These are phyloP conservation scores for Rambutsinella grinnellia DNA, from an alignment of 2,888 invertebrate species.

Conservation along the genomic window DNA sequence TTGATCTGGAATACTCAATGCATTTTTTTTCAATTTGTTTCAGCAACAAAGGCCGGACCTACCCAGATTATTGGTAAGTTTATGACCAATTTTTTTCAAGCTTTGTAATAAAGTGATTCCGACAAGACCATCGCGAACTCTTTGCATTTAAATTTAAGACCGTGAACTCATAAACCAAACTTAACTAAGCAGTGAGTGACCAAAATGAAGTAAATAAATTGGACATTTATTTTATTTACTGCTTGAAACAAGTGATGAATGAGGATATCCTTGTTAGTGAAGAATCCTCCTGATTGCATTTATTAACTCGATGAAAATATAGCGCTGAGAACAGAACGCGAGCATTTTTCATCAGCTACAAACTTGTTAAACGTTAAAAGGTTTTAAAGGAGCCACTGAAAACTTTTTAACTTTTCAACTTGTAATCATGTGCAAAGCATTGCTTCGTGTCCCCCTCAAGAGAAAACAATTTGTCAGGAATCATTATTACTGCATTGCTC, in stretches of 20 bases:
- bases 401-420: not conserved
- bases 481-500: conserved; percentile 33
- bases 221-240: too few relatives aligned
- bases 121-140: too few relatives aligned
- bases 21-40: conserved; percentile 68
- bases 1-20: too few relatives aligned
- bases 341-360: too few relatives aligned
- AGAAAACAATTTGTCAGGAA: conserved; percentile 45
- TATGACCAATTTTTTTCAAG: not conserved
- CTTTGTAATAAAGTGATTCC: not conserved
- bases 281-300: not conserved
- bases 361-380: too few relatives aligned
- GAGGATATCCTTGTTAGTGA: conserved; percentile 64
- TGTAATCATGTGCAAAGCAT: not conserved
- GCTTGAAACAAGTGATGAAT: conserved; percentile 46
- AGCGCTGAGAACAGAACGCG: too few relatives aligned
- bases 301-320: not conserved
- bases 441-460: conserved; percentile 14
- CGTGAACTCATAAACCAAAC: too few relatives aligned
- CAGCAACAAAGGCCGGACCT: conserved; percentile 90
- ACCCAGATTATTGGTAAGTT: conserved; percentile 75
- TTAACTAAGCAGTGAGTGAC: too few relatives aligned
- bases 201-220: too few relatives aligned
- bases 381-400: too few relatives aligned
- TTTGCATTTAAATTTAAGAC: too few relatives aligned